These are phyloP conservation scores for Discoglossus pictus DNA, from an alignment of 2,797 vertebrate species.

Conservation along the genomic window DNA sequence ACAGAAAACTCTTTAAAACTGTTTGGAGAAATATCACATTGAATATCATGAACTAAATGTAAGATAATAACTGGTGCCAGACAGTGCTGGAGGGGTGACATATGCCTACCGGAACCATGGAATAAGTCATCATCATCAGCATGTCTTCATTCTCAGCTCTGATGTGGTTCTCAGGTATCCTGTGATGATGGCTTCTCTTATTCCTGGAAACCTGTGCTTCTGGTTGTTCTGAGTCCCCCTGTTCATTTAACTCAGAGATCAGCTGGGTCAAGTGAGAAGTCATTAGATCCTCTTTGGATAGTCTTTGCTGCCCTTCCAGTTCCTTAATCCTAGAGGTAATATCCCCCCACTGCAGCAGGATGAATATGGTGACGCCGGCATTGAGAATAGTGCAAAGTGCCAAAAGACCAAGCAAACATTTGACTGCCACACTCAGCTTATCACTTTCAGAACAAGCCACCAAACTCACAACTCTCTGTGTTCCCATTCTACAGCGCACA, in stretches of 20 bases:
- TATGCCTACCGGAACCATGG: conserved; percentile 89
- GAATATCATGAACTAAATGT: not conserved
- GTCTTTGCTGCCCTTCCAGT: conserved; percentile 64
- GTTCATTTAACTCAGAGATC: conserved; percentile 48
- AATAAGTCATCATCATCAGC: conserved; percentile 96
- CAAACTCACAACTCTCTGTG: conserved; percentile 36
- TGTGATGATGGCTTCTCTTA: conserved; percentile 71
- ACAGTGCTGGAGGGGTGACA: not conserved
- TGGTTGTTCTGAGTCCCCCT: conserved; percentile 56
- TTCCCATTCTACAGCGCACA: conserved; percentile 20
- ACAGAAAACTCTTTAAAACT: no score
- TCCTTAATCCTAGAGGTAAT: conserved; percentile 68
- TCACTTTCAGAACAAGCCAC: conserved; percentile 32
- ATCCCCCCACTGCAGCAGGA: conserved; percentile 81
- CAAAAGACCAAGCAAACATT: conserved; percentile 71
- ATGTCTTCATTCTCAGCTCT: conserved; percentile 76
- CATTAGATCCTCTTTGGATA: conserved; percentile 68
- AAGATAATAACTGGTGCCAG: not conserved
- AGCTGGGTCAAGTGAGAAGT: conserved; percentile 67
- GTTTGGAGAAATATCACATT: no score
- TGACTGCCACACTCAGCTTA: conserved; percentile 68
- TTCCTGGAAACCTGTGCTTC: conserved; percentile 69
- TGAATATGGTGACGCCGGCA: conserved; percentile 79
- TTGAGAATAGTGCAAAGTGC: conserved; percentile 77
- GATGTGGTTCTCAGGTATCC: conserved; percentile 61